These are phyloP conservation scores for Salticus scenicus DNA, from an alignment of 2,888 invertebrate species.

Conservation along the genomic window DNA sequence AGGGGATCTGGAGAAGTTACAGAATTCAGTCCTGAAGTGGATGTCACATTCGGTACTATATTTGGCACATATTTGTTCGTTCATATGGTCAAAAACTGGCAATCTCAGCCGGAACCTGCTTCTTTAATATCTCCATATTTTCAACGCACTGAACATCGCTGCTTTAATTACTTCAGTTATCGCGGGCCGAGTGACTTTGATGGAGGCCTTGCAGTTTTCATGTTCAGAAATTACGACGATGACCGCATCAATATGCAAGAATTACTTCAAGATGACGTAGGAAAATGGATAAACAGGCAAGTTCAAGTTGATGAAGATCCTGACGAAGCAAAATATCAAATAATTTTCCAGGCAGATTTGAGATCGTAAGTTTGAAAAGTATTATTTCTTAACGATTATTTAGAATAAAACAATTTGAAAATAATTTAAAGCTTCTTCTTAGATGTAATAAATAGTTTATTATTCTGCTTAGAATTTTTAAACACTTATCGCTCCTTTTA, in stretches of 20 bases:
- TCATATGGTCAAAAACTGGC: constrained; percentile 23
- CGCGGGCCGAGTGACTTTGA: constrained; percentile 52
- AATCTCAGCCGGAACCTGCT: constrained; percentile 19
- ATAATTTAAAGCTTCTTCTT: too few relatives aligned
- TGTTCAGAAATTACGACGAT: constrained; percentile 18
- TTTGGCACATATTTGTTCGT: constrained; percentile 67
- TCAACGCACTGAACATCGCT: constrained; percentile 1
- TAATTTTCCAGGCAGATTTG: constrained; percentile 51
- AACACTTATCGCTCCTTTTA: too few relatives aligned
- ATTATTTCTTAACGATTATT: too few relatives aligned
- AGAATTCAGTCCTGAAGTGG: constrained; percentile 42
- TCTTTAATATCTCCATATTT: constrained; percentile 64
- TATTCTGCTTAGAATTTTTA: too few relatives aligned
- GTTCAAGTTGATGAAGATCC: constrained; percentile 13
- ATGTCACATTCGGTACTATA: constrained; percentile 55
- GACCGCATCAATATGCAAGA: constrained; percentile 10
- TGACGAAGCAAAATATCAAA: constrained; percentile 41
- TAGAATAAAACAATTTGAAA: too few relatives aligned
- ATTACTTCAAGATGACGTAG: constrained; percentile 29
- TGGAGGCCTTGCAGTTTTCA: constrained; percentile 17
- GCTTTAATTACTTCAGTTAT: constrained; percentile 66
- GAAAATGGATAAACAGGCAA: constrained; percentile 59
- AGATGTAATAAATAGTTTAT: too few relatives aligned
- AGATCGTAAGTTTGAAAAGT: constrained; percentile 20
- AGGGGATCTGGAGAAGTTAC: constrained; percentile 58